A percentile compares a stretch with the other conserved stretches of the same genome.
These are phyloP conservation scores for Oxygymnocypris stewartii DNA, from an alignment of 2,113 vertebrate species.

Conservation along the genomic window DNA sequence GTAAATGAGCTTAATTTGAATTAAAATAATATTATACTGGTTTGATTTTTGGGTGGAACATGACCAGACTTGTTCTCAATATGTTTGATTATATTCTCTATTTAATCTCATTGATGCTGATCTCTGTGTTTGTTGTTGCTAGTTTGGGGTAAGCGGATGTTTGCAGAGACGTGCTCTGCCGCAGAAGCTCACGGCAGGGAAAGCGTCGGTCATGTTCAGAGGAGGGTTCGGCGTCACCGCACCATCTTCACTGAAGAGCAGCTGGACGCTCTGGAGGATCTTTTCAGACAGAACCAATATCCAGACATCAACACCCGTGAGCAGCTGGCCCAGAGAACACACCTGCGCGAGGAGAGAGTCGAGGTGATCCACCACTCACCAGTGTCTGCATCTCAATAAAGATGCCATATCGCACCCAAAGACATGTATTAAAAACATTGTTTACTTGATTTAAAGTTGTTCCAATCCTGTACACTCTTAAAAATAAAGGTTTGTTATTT, in stretches of 20 bases:
- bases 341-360: constrained; percentile 92
- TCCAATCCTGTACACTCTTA: too few relatives aligned
- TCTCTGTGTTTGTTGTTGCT: too few relatives aligned
- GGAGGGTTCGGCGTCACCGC: constrained; percentile 90
- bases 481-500: too few relatives aligned
- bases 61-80: too few relatives aligned
- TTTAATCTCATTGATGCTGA: too few relatives aligned
- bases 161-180: constrained; percentile 64
- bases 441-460: background rate
- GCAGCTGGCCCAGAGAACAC: constrained; percentile 87
- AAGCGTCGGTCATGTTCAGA: constrained; percentile 77
- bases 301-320: constrained; percentile 93
- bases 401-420: background rate
- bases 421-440: background rate
- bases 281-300: constrained; percentile 97
- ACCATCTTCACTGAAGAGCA: constrained; percentile 98
- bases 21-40: too few relatives aligned
- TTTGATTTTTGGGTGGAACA: too few relatives aligned
- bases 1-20: too few relatives aligned
- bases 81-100: background rate
- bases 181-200: constrained; percentile 49
- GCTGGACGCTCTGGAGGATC: constrained; percentile 90
- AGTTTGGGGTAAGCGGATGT: constrained; percentile 74
- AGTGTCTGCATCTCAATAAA: too few relatives aligned
- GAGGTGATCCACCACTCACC: constrained; percentile 76